Percentiles rank a stretch among this genome's conserved stretches.
Conservation (phyloP, 2,113 vertebrate genomes). For the Pomatorhinus ruficollis region DNA sequence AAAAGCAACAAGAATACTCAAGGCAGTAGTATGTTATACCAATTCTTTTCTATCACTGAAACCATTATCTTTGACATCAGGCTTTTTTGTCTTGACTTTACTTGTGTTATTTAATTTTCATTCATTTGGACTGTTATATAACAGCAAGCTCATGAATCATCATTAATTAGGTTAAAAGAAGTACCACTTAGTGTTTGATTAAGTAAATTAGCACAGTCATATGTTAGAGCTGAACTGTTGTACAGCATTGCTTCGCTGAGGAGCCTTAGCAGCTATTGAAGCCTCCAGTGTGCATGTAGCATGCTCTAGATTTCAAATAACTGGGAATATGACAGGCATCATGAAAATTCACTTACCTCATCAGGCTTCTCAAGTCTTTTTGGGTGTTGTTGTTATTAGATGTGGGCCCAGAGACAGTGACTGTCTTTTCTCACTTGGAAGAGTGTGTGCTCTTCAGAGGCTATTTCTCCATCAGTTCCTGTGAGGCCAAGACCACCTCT, state of each 20-base stretch:
- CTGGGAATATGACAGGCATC: accelerated
- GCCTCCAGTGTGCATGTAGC: not conserved
- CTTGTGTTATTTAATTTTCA: not conserved
- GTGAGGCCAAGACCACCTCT: not conserved
- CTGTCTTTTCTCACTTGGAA: not conserved
- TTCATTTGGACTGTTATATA: not conserved
- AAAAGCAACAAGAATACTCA: not conserved
- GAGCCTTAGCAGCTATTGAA: not conserved
- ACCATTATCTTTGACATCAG: not conserved
- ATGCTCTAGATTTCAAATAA: not conserved
- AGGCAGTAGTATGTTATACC: not conserved
- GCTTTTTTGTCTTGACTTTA: not conserved
- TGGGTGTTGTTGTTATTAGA: not conserved
- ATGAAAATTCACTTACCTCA: not conserved
- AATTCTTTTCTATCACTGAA: not conserved
- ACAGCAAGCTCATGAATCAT: not conserved
- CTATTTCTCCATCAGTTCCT: not conserved
- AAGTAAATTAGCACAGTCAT: not conserved
- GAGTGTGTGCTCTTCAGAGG: not conserved
- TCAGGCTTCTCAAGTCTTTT: not conserved
- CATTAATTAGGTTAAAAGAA: not conserved
- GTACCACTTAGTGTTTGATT: not conserved
- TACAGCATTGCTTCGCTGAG: not conserved
- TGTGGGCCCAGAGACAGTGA: not conserved
- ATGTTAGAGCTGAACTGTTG: not conserved